phyloP scores from a whole-genome alignment of 1,140 invertebrate genomes.

The Tenebrio molitor region DNA sequence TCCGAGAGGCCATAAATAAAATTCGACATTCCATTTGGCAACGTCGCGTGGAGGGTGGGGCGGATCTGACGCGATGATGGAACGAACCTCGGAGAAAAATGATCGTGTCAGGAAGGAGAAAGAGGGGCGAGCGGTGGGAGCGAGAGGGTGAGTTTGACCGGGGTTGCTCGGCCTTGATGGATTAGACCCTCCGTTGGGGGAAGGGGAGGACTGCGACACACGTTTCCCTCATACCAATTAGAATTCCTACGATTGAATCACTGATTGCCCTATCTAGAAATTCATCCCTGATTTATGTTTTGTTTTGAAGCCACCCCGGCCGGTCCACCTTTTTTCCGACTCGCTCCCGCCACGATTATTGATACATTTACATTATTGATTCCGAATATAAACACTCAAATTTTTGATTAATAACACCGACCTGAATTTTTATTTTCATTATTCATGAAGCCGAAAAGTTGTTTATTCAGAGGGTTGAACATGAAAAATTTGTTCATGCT shows the following conservation, averaged over 20 bases:
- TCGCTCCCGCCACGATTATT: slow-evolving; percentile 17
- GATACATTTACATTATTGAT: slow-evolving; percentile 26
- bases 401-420: slow-evolving; percentile 43
- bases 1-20: slow-evolving; percentile 67
- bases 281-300: slow-evolving; percentile 55
- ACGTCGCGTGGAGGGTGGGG: slow-evolving; percentile 64
- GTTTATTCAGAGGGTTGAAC: slow-evolving; percentile 58
- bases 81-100: slow-evolving; percentile 67
- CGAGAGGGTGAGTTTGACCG: slow-evolving; percentile 59
- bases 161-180: slow-evolving; percentile 65
- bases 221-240: slow-evolving; percentile 64
- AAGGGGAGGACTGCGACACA: slow-evolving; percentile 58
- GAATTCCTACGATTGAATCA: slow-evolving; percentile 66
- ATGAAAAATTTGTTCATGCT: slow-evolving; percentile 63
- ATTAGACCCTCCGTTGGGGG: slow-evolving; percentile 57
- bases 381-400: slow-evolving; percentile 28
- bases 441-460: slow-evolving; percentile 53
- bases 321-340: background rate
- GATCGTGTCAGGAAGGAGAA: slow-evolving; percentile 65
- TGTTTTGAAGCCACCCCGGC: slow-evolving; percentile 45
- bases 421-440: slow-evolving; percentile 51
- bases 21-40: slow-evolving; percentile 68
- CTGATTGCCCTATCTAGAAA: slow-evolving; percentile 54
- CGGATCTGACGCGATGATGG: slow-evolving; percentile 68
- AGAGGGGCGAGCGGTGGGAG: slow-evolving; percentile 52